These are phyloP conservation scores for Zaprionus capensis DNA, from an alignment of 1,140 invertebrate species.

Conservation along the genomic window DNA sequence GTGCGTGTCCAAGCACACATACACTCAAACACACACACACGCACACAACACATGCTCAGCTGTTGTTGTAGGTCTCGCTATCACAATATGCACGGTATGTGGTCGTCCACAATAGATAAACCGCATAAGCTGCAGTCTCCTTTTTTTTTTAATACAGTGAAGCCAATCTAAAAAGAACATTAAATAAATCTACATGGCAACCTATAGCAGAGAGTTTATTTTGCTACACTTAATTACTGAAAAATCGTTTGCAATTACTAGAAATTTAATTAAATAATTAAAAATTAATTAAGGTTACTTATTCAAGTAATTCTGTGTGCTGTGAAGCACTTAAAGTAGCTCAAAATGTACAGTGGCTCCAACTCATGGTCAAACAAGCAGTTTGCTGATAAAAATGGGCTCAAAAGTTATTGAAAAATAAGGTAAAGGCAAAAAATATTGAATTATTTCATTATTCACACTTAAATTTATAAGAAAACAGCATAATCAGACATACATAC, in stretches of 20 bases:
- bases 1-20: neutral
- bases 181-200: neutral
- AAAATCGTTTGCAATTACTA: too few species aligned
- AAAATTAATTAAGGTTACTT: neutral
- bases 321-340: neutral
- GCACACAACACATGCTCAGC: constrained; percentile 58
- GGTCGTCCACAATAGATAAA: constrained; percentile 1
- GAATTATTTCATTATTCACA: too few species aligned
- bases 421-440: too few species aligned
- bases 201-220: too few species aligned
- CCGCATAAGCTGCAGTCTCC: neutral
- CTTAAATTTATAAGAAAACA: too few species aligned
- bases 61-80: constrained; percentile 72
- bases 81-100: constrained; percentile 10
- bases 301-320: neutral
- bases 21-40: constrained; percentile 16
- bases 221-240: too few species aligned
- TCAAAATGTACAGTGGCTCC: too few species aligned
- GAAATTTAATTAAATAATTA: neutral
- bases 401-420: too few species aligned
- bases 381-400: too few species aligned
- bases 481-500: too few species aligned
- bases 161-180: neutral
- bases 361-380: too few species aligned
- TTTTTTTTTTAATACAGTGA: neutral